Evolutionary conservation across 2,113 vertebrate species (phyloP).

Genomic region (Charina bottae): DNA sequence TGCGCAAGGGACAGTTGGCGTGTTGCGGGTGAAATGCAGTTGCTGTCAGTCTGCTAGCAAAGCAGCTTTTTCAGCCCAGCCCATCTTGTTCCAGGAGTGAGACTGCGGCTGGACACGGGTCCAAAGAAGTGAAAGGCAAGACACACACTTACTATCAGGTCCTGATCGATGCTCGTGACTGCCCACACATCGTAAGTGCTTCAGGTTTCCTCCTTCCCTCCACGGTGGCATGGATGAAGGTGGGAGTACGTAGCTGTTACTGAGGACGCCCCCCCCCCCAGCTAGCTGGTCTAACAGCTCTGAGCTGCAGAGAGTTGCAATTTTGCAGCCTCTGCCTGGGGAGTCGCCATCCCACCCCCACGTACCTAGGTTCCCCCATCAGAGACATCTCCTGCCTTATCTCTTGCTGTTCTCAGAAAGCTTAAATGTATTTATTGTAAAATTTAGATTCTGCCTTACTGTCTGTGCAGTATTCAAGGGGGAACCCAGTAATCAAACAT

Average conservation of each 20-base stretch:
- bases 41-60: background rate
- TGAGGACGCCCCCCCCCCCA: background rate
- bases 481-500: too few relatives aligned
- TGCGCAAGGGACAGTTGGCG: background rate
- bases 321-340: too few relatives aligned
- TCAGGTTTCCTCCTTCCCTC: rapidly evolving
- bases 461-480: too few relatives aligned
- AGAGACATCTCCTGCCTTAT: too few relatives aligned
- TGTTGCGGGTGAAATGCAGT: background rate
- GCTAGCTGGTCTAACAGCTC: too few relatives aligned
- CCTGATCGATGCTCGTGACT: slow-evolving; percentile 93
- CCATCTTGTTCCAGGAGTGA: slow-evolving; percentile 70
- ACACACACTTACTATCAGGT: slow-evolving; percentile 98
- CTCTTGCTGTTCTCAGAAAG: too few relatives aligned
- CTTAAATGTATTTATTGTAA: too few relatives aligned
- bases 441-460: too few relatives aligned
- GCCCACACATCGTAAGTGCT: slow-evolving; percentile 93
- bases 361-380: too few relatives aligned
- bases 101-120: slow-evolving; percentile 82
- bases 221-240: rapidly evolving
- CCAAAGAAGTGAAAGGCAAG: slow-evolving; percentile 96
- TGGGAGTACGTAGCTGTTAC: background rate
- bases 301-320: too few relatives aligned
- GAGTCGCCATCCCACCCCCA: too few relatives aligned
- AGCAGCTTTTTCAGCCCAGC: background rate